Evolutionary conservation across 2,888 invertebrate genomes (phyloP).

Genomic region (Epirrhoe alternata): DNA sequence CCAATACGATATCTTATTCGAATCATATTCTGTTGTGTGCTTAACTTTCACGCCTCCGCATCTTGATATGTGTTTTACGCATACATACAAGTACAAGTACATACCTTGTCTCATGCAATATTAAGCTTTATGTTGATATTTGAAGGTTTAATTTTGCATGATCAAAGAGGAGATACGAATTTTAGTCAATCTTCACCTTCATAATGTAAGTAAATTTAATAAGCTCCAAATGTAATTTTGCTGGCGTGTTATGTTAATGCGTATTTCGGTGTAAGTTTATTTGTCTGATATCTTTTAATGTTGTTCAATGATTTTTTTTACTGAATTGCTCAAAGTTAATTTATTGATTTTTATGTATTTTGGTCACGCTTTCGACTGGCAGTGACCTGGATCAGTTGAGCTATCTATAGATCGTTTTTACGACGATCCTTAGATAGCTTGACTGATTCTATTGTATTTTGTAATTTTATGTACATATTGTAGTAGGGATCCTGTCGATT

Average conservation of each 20-base stretch:
- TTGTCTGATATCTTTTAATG: conserved; percentile 5
- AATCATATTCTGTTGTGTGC: conserved; percentile 9
- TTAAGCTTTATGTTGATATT: not conserved
- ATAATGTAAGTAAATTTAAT: conserved; percentile 36
- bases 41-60: conserved; percentile 11
- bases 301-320: not conserved
- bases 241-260: conserved; percentile 29
- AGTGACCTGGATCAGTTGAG: too few species aligned
- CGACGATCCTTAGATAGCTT: too few species aligned
- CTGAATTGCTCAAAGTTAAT: too few species aligned
- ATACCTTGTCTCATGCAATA: not conserved
- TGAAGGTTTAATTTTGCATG: conserved; percentile 7
- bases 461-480: too few species aligned
- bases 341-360: too few species aligned
- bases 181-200: conserved; percentile 25
- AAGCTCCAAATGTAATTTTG: conserved; percentile 36
- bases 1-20: not conserved
- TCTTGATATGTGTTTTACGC: not conserved
- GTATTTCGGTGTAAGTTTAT: conserved; percentile 19
- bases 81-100: not conserved
- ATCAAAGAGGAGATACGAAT: not conserved
- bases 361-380: too few species aligned
- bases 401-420: too few species aligned
- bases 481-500: too few species aligned
- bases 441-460: too few species aligned